Base-by-base conservation (phyloP, 2,113 vertebrate genomes). In the Cochlearius cochlearius region DNA sequence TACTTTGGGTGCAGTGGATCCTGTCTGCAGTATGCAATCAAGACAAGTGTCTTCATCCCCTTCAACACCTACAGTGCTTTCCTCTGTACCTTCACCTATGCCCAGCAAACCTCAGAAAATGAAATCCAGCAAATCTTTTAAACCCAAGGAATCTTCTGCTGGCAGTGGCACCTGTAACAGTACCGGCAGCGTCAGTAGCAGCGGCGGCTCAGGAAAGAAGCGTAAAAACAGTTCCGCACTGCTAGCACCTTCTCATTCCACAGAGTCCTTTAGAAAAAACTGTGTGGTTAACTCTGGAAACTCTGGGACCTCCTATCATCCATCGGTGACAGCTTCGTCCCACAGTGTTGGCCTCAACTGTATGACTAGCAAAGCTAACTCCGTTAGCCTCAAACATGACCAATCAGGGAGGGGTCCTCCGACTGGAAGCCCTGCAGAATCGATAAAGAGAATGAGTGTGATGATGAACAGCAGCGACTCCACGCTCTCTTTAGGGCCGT, bases 391-490 rank as follows among this genome's bases (percentile, higher is more conserved):
- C 93, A 99, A 99, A 97, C 99, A 99, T 8, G 99, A 99, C 94
- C 98, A 98, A 93, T 97, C 98, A 83, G 98, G 99, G 73, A 98
- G 99, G 96, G 99, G 98, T 21, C 98, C 99, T 94, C 98, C 98
- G 0, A 98, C 98, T 0, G 99, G 99, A 91, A 99, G 98, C 98
- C 98, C 99, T 15, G 98, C 99, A 13, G 99, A 99, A 94, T 98
- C 99, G 52, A 99, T 99, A 95, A 99, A 99, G 95, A 99, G 99
- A 86, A 99, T 99, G 99, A 99, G 99, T 43, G 99, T 99, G 90
- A 98, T 99, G 97, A 99, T 99, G 98, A 99, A 99, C 98, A 99
- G 99, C 96, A 98, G 99, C 5, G 99, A 99, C 97, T 99, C 99
- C 93, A 99, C 99, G 4, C 99, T 99, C 43, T 99, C 99, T 21